Percentiles rank a stretch among this genome's conserved stretches.
Evolutionary conservation across 2,113 vertebrate genomes (phyloP).

Genomic region (Sapayoa aenigma): DNA sequence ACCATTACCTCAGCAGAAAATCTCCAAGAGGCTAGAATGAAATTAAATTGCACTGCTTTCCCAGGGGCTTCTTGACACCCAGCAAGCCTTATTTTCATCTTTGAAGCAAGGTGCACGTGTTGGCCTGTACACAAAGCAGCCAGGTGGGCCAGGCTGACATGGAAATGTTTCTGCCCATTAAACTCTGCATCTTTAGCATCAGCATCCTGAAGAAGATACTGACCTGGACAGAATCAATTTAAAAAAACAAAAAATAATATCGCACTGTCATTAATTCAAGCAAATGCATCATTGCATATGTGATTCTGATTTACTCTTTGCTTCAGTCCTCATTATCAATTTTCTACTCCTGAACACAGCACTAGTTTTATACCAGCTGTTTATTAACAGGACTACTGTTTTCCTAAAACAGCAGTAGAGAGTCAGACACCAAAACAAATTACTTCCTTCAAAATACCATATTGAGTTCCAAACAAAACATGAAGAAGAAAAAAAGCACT

Average conservation of each 20-base stretch:
- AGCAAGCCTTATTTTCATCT: neutral
- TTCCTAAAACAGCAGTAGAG: neutral
- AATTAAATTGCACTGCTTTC: neutral
- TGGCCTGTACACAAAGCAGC: neutral
- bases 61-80: neutral
- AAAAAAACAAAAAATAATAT: neutral
- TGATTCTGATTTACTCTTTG: neutral
- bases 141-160: neutral
- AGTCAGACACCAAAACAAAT: neutral
- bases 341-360: neutral
- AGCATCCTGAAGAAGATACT: neutral
- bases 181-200: neutral
- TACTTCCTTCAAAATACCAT: neutral
- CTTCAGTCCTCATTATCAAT: neutral
- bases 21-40: neutral
- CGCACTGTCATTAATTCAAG: neutral
- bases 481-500: neutral
- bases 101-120: neutral
- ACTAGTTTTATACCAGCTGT: neutral
- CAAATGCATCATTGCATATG: accelerated
- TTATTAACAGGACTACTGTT: neutral
- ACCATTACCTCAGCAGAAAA: neutral
- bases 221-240: neutral
- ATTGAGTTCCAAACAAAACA: neutral
- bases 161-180: neutral